phyloP scores from a whole-genome alignment of 2,797 vertebrate genomes.

The Mycteria americana region DNA sequence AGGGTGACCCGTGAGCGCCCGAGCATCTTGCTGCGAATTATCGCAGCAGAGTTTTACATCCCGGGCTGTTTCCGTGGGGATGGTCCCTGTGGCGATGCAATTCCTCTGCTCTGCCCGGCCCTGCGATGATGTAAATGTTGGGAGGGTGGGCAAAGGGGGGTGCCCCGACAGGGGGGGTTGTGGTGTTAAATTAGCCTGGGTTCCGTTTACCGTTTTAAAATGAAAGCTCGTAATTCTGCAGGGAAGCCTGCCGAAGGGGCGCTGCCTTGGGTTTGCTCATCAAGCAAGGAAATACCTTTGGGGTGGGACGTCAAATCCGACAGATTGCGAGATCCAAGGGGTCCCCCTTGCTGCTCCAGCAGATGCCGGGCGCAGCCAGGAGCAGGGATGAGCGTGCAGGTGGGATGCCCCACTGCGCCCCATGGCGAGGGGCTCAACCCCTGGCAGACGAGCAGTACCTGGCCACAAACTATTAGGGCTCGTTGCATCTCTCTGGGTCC shows the following conservation, averaged over 20 bases:
- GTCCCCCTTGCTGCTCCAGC: neutral
- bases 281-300: neutral
- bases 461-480: neutral
- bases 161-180: too few species aligned
- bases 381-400: neutral
- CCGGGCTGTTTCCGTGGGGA: neutral
- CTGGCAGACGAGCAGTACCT: fast-evolving
- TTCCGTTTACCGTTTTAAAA: neutral
- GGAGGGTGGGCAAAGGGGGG: neutral
- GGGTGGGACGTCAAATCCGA: neutral
- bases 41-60: neutral
- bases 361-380: neutral
- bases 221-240: too few species aligned
- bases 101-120: neutral
- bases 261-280: neutral
- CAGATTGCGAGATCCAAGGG: neutral
- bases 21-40: fast-evolving
- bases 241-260: neutral
- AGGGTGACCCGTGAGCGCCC: fast-evolving
- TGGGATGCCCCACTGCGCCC: neutral
- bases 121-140: neutral
- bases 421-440: fast-evolving
- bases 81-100: neutral
- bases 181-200: neutral
- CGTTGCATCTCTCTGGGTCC: neutral